A percentile compares a stretch with the other conserved stretches of the same genome.
phyloP scores from a whole-genome alignment of 1,140 invertebrate genomes.

The Oryzaephilus surinamensis region DNA sequence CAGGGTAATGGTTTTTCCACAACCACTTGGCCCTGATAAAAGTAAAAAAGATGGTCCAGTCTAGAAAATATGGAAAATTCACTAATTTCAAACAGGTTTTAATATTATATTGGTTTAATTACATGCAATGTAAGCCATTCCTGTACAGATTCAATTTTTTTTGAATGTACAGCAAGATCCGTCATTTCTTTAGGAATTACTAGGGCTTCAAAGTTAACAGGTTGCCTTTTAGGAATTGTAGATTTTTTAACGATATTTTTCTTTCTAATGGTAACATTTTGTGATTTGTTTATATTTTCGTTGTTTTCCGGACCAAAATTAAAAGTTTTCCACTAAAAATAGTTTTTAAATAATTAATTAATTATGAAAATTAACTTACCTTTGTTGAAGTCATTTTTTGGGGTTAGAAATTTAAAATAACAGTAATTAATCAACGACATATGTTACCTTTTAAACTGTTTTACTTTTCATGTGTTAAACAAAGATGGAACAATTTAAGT shows the following conservation, averaged over 20 bases:
- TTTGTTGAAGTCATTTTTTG: too few relatives aligned
- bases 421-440: too few relatives aligned
- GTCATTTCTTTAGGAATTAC: constrained; percentile 42
- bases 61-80: constrained; percentile 3
- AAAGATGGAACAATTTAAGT: too few relatives aligned
- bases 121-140: constrained; percentile 38
- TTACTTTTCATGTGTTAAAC: too few relatives aligned
- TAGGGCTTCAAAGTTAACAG: constrained; percentile 33
- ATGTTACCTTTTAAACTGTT: too few relatives aligned
- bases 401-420: too few relatives aligned
- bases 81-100: neutral
- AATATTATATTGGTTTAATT: constrained; percentile 15
- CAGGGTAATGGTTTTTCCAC: constrained; percentile 56
- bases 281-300: neutral
- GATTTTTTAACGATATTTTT: neutral
- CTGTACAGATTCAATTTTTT: constrained; percentile 51
- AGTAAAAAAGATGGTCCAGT: constrained; percentile 45
- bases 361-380: too few relatives aligned
- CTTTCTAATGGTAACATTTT: neutral
- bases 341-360: neutral
- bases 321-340: constrained; percentile 5
- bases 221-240: neutral
- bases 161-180: constrained; percentile 49
- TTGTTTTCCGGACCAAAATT: neutral
- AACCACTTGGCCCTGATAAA: constrained; percentile 59